Base-by-base conservation (phyloP, 2,888 invertebrate genomes). In the Hypsopygia costalis region DNA sequence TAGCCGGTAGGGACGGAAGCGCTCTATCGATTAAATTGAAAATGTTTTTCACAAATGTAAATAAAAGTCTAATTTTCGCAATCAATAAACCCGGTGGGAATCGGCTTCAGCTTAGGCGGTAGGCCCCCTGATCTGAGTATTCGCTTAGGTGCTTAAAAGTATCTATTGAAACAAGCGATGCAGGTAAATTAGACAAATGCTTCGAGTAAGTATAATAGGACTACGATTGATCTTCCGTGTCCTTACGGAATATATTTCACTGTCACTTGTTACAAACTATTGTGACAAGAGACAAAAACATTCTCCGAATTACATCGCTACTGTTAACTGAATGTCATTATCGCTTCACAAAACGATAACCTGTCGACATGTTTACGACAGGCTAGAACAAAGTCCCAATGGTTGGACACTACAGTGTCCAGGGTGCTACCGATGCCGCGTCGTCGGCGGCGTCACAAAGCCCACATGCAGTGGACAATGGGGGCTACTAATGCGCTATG, bases 361-460 rank as follows among this genome's bases (percentile, higher is more conserved):
- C 79, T 86, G 87, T 81, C 80, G 83, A 86, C 85, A 85, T 80
- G 70, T 83, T 85, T 82, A 81, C 71, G 71, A 76, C 66, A 45
- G 47, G 32, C 46, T 69, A 81, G 82, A 86, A 88, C 86, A 86
- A 86, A 25, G 25, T 25, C 25, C 25, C 25, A 6, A 25, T 68
- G 51, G 40, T 10, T 35, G 36, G 39, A 39, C 49, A 40, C 41
- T 36, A 48, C 49, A 51, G 43, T 52, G 52, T 55, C 52, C 46
- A 25, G 45, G 38, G 47, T 39, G 70, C 73, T 69, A 69, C 72
- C 64, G 78, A 69, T 52, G 56, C 52, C 50, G 43, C 51, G 61
- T 56, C 68, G 60, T 56, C 68, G 60, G 57, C 55, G 59, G 56
- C 55, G 46, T 51, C 28, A 78, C 79, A 83, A 81, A 77, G 75